Evolutionary conservation across 2,888 invertebrate species (phyloP), one percentile per base, ranked within the genome.

Genomic region (Tenthredo amoena): DNA sequence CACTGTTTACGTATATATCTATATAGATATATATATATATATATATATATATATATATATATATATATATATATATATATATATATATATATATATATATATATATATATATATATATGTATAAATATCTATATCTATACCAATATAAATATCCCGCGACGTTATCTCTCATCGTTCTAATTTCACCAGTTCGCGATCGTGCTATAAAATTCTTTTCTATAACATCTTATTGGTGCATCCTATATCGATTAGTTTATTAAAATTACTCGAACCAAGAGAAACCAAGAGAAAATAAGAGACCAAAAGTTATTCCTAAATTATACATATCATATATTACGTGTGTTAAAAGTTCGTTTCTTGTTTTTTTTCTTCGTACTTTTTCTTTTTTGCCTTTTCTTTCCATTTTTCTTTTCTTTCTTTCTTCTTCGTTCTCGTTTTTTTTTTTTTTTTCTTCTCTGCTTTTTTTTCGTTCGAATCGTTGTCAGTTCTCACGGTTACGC

Each of bases 161-260:
- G 71, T 62, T 72, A 72, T 37, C 15, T 34, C 71, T 21, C 40
- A 76, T 47, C 76, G n/a, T 37, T 76, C 3, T 76, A 76, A 40
- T 74, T 40, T 77, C 76, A 50, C 47, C 21, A 50, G 50, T 81
- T 37, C 12, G 43, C 40, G n/a, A 58, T 77, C 55, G 77, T 62
- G 79, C 79, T 88, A 84, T 88, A 87, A 89, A 87, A 87, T 88
- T 88, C 86, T 74, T 86, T 85, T 77, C 84, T 84, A 79, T 76
- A 50, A 50, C 26, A 55, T 26, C 0, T 40, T 26, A 76, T 79
- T 15, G 37, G 79, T 79, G 79, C 79, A 62, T 76, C n/a, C 3
- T 72, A 3, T 47, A 47, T 47, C 21, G 2, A 47, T 43, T 47
- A n/a, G 71, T 15, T 31, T 55, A 77, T 77, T 34, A n/a, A 26